Evolutionary conservation across 2,113 vertebrate genomes (phyloP).

Genomic region (Psilopsiagon aurifrons): DNA sequence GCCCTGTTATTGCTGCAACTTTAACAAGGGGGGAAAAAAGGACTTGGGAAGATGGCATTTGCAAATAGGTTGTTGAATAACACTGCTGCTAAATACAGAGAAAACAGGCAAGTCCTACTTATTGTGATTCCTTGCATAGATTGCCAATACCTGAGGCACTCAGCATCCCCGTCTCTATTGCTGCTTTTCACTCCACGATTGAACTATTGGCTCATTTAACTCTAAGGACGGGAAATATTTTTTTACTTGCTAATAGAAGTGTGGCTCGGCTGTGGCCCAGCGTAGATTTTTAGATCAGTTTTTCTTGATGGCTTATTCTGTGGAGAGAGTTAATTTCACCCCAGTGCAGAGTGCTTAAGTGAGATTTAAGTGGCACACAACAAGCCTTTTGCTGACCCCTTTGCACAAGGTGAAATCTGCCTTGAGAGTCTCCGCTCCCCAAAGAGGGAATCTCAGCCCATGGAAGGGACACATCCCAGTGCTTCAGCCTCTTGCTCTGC

Average conservation of each 20-base stretch:
- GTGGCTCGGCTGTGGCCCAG: slow-evolving; percentile 6
- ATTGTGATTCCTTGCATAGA: slow-evolving; percentile 58
- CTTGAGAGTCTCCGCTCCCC: slow-evolving; percentile 17
- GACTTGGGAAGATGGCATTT: slow-evolving; percentile 56
- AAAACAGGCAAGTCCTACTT: slow-evolving; percentile 16
- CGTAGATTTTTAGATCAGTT: slow-evolving; percentile 35
- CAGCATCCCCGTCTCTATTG: slow-evolving; percentile 40
- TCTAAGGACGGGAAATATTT: slow-evolving; percentile 67
- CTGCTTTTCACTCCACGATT: neutral
- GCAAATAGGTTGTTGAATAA: slow-evolving; percentile 60
- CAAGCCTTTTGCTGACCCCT: slow-evolving; percentile 15
- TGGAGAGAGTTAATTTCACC: slow-evolving; percentile 45
- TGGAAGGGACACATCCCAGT: neutral
- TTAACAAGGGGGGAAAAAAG: slow-evolving; percentile 41
- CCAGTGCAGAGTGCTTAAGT: slow-evolving; percentile 32
- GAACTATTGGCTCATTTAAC: slow-evolving; percentile 67
- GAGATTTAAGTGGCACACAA: neutral
- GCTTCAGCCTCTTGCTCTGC: neutral
- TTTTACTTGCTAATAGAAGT: slow-evolving; percentile 63
- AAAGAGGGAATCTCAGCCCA: neutral
- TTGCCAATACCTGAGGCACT: slow-evolving; percentile 51
- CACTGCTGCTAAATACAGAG: neutral
- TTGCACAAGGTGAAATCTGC: slow-evolving; percentile 13
- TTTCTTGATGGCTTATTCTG: slow-evolving; percentile 49
- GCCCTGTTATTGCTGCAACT: slow-evolving; percentile 56